Conservation (phyloP, 2,888 invertebrate species). For the Aphodius sticticus region DNA sequence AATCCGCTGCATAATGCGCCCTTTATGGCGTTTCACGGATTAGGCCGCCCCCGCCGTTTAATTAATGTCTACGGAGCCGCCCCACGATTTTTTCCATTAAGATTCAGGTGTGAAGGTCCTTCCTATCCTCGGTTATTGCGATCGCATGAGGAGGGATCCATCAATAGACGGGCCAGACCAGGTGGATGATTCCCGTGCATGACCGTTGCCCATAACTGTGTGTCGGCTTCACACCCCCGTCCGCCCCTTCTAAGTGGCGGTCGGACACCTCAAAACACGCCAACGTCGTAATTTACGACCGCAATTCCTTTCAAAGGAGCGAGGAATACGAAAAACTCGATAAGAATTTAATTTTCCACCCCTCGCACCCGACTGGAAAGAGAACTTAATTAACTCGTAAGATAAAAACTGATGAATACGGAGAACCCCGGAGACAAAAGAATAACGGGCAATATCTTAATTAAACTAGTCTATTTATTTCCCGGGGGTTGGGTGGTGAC, state of each 20-base stretch:
- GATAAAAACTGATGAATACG: conserved; percentile 19
- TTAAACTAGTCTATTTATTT: conserved; percentile 63
- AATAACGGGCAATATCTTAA: conserved; percentile 63
- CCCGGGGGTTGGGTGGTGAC: conserved; percentile 40
- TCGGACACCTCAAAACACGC: conserved; percentile 49
- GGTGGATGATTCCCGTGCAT: conserved; percentile 51
- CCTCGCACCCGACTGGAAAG: neutral
- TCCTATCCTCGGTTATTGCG: neutral
- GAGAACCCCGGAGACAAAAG: conserved; percentile 56
- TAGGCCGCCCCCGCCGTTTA: conserved; percentile 42
- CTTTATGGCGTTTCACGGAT: conserved; percentile 46
- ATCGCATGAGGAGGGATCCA: conserved; percentile 38
- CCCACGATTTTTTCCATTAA: conserved; percentile 26
- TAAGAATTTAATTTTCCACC: neutral
- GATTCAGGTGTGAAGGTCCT: conserved; percentile 27
- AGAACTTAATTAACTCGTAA: conserved; percentile 23
- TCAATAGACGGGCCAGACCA: conserved; percentile 45
- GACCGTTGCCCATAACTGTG: conserved; percentile 47
- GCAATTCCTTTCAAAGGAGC: neutral
- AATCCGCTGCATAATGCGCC: conserved; percentile 50
- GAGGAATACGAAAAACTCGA: neutral
- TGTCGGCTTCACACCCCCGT: conserved; percentile 46
- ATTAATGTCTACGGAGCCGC: conserved; percentile 45
- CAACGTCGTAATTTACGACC: conserved; percentile 34
- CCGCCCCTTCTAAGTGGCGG: conserved; percentile 49